Evolutionary conservation across 2,113 vertebrate species (phyloP).

Genomic region (Geococcyx californianus): DNA sequence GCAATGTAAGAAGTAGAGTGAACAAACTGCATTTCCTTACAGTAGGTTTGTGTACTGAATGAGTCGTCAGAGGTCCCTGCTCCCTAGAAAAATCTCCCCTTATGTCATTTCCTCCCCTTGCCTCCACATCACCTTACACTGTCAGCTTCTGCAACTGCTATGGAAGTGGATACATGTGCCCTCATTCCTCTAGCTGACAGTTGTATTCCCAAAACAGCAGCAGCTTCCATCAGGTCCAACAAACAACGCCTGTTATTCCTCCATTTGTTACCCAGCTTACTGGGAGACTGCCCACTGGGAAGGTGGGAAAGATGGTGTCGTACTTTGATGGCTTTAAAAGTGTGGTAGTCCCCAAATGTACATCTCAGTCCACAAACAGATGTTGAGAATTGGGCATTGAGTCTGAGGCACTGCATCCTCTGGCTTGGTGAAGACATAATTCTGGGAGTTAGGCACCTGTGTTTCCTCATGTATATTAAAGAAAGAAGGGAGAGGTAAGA

Average conservation of each 20-base stretch:
- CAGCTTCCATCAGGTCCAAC: not conserved
- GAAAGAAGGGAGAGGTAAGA: not conserved
- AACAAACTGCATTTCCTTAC: not conserved
- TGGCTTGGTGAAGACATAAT: not conserved
- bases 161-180: not conserved
- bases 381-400: not conserved
- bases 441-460: not conserved
- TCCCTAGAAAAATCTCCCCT: not conserved
- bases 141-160: no score
- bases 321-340: not conserved
- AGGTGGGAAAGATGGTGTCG: not conserved
- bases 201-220: not conserved
- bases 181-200: not conserved
- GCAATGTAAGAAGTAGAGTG: not conserved
- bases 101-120: accelerated
- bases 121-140: not conserved
- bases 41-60: not conserved
- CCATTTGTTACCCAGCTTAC: not conserved
- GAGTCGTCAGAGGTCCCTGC: no score
- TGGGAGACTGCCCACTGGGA: not conserved
- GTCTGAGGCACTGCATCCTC: not conserved
- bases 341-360: no score
- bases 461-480: not conserved
- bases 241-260: accelerated
- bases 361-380: not conserved